Conservation (phyloP, 2,113 vertebrate genomes). For the Tachysurus fulvidraco region DNA sequence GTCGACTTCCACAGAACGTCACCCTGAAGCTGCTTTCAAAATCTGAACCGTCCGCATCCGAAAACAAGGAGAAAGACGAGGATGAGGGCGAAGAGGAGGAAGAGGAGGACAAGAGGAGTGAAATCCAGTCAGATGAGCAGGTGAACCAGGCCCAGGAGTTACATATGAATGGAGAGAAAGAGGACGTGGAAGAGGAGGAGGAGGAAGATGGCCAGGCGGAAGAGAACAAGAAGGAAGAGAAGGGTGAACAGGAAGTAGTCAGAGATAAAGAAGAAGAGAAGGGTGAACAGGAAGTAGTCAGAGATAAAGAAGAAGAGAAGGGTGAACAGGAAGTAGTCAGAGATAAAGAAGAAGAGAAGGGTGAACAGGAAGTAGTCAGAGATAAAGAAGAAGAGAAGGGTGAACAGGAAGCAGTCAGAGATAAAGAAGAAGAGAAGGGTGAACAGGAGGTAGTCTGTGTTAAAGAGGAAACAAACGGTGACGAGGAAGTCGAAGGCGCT, state of each 20-base stretch:
- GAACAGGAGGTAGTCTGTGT: rapidly evolving
- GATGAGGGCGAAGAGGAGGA: slow-evolving; percentile 50
- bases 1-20: slow-evolving; percentile 75
- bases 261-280: background rate
- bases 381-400: background rate
- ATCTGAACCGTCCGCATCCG: slow-evolving; percentile 52
- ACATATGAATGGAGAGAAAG: slow-evolving; percentile 51
- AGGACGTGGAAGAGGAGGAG: slow-evolving; percentile 43
- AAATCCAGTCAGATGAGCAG: slow-evolving; percentile 26
- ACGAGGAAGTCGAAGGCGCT: background rate
- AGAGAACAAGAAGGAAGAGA: background rate
- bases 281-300: background rate
- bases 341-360: background rate
- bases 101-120: slow-evolving; percentile 46
- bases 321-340: background rate
- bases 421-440: background rate
- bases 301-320: background rate
- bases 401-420: slow-evolving; percentile 10
- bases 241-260: background rate
- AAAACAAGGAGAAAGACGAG: slow-evolving; percentile 57
- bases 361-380: background rate
- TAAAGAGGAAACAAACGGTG: background rate
- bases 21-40: slow-evolving; percentile 83
- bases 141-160: slow-evolving; percentile 27
- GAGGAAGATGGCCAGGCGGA: background rate